Evolutionary conservation across 2,113 vertebrate genomes (phyloP).

Genomic region (Petrocephalus microphthalmus): DNA sequence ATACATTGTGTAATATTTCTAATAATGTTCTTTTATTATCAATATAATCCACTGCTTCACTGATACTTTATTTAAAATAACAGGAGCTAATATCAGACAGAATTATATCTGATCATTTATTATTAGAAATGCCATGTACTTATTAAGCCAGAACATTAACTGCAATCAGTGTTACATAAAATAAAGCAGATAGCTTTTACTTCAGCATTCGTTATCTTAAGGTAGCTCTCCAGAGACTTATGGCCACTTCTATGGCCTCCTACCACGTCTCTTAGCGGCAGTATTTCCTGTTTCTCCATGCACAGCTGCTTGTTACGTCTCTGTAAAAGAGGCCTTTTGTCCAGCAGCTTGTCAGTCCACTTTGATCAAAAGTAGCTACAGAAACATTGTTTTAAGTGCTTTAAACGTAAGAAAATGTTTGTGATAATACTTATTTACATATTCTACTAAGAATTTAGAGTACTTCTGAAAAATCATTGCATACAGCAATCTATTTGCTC

Average conservation of each 20-base stretch:
- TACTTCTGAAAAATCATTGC: not conserved
- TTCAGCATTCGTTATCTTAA: not conserved
- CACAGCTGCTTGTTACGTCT: not conserved
- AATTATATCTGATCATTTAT: not conserved
- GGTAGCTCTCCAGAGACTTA: not conserved
- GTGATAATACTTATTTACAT: not conserved
- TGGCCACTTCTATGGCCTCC: not conserved
- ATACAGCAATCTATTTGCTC: not conserved
- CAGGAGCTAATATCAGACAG: not conserved
- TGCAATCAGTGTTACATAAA: not conserved
- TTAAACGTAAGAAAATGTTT: not conserved
- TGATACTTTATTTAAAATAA: not conserved
- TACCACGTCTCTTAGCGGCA: not conserved
- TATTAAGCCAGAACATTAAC: not conserved
- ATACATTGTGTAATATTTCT: constrained; percentile 9
- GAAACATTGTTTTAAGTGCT: not conserved
- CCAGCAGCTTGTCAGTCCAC: not conserved
- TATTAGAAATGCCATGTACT: not conserved
- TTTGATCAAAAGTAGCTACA: not conserved
- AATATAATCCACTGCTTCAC: not conserved
- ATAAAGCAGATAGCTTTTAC: not conserved
- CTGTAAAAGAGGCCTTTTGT: not conserved
- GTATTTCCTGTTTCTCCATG: not conserved
- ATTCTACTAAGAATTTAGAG: not conserved
- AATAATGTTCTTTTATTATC: not conserved